Evolutionary conservation across 1,140 invertebrate species (phyloP).

Genomic region (Eciton burchellii): DNA sequence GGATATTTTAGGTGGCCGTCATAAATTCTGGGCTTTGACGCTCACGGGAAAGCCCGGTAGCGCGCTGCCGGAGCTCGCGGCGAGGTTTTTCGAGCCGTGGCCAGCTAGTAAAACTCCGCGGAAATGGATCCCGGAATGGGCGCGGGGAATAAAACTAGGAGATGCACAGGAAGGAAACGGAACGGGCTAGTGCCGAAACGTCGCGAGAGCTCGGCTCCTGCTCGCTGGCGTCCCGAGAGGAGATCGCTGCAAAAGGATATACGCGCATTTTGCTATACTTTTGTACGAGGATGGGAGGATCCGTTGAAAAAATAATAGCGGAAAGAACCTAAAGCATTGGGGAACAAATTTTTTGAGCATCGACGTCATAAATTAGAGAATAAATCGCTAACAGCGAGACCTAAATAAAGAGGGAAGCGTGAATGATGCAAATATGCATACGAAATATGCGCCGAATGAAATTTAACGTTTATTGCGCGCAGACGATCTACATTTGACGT

Average conservation of each 20-base stretch:
- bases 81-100: slow-evolving; percentile 59
- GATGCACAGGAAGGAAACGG: slow-evolving; percentile 72
- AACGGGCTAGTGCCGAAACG: slow-evolving; percentile 65
- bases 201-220: slow-evolving; percentile 42
- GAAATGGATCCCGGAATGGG: slow-evolving; percentile 72
- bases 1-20: slow-evolving; percentile 54
- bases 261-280: not conserved
- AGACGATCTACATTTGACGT: not conserved
- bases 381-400: not conserved
- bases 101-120: slow-evolving; percentile 66
- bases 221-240: not conserved
- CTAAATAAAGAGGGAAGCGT: not conserved
- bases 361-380: not conserved
- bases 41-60: slow-evolving; percentile 34
- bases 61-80: slow-evolving; percentile 14
- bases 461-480: not conserved
- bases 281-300: slow-evolving; percentile 3
- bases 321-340: not conserved
- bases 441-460: not conserved
- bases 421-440: not conserved
- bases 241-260: not conserved
- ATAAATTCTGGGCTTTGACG: slow-evolving; percentile 65
- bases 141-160: slow-evolving; percentile 70
- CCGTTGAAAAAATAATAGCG: not conserved
- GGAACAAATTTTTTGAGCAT: slow-evolving; percentile 18